phyloP scores from a whole-genome alignment of 2,888 invertebrate genomes.

The Morpho deidamia region DNA sequence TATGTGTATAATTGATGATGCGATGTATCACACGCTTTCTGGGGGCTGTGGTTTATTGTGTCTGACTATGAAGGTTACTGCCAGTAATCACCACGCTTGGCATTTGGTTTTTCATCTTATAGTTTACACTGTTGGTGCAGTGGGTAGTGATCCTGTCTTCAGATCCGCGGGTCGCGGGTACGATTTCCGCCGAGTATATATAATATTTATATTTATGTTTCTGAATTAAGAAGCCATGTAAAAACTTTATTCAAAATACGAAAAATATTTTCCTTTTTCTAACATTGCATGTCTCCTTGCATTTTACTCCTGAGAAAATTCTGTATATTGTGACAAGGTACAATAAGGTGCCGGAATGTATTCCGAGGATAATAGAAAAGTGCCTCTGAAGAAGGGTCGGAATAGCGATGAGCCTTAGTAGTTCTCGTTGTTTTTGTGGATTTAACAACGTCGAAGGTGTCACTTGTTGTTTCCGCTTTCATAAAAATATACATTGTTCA shows the following conservation, averaged over 20 bases:
- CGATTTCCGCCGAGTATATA: no score
- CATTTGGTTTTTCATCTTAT: no score
- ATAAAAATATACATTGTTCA: conserved; percentile 14
- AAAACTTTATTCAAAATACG: not conserved
- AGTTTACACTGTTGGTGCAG: no score
- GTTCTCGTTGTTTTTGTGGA: conserved; percentile 29
- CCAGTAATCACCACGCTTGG: no score
- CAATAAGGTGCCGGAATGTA: conserved; percentile 18
- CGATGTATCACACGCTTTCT: no score
- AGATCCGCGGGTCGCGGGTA: no score
- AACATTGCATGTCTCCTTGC: conserved; percentile 15
- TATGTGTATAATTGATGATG: no score
- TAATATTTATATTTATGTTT: no score
- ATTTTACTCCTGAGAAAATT: conserved; percentile 16
- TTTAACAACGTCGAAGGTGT: conserved; percentile 33
- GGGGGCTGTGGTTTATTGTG: no score
- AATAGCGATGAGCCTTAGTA: conserved; percentile 32
- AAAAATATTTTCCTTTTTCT: conserved; percentile 2
- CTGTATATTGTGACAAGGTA: conserved; percentile 17
- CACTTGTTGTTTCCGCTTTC: conserved; percentile 16
- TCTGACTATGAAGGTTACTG: no score
- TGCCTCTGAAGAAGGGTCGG: conserved; percentile 31
- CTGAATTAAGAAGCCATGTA: not conserved
- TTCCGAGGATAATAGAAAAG: conserved; percentile 29
- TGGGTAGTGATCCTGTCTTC: no score